Evolutionary conservation across 2,797 vertebrate species (phyloP).

Genomic region (Danionella dracula): DNA sequence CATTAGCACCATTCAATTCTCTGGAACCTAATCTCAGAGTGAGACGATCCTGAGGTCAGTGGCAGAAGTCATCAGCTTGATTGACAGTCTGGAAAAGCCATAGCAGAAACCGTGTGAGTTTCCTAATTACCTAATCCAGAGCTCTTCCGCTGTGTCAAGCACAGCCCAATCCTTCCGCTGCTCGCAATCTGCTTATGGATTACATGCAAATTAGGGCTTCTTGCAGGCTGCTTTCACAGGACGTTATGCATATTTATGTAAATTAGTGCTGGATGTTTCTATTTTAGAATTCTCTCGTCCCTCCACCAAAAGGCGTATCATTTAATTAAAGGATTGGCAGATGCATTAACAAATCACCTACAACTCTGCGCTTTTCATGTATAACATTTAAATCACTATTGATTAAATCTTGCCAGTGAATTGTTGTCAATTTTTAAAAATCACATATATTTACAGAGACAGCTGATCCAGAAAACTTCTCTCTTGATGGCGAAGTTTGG

Average conservation of each 20-base stretch:
- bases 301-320: slow-evolving; percentile 1
- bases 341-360: background rate
- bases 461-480: too few relatives aligned
- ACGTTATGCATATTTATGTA: slow-evolving; percentile 43
- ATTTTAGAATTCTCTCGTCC: background rate
- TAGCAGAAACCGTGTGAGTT: slow-evolving; percentile 3
- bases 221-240: slow-evolving; percentile 34
- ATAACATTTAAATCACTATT: too few relatives aligned
- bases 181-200: slow-evolving; percentile 8
- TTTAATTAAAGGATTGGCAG: slow-evolving; percentile 41
- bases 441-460: too few relatives aligned
- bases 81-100: slow-evolving; percentile 6
- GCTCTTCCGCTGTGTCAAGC: slow-evolving; percentile 20
- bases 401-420: too few relatives aligned
- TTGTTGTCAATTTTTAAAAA: too few relatives aligned
- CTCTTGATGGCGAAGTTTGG: too few relatives aligned
- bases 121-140: slow-evolving; percentile 18
- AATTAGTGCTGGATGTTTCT: background rate
- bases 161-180: slow-evolving; percentile 14
- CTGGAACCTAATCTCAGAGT: background rate
- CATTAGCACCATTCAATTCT: too few relatives aligned
- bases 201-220: slow-evolving; percentile 34
- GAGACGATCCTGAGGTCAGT: too few relatives aligned
- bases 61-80: background rate
- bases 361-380: too few relatives aligned